Percentiles rank a stretch among this genome's conserved stretches.
phyloP scores from a whole-genome alignment of 23 tunicate species.

The Oikopleura dioica region DNA sequence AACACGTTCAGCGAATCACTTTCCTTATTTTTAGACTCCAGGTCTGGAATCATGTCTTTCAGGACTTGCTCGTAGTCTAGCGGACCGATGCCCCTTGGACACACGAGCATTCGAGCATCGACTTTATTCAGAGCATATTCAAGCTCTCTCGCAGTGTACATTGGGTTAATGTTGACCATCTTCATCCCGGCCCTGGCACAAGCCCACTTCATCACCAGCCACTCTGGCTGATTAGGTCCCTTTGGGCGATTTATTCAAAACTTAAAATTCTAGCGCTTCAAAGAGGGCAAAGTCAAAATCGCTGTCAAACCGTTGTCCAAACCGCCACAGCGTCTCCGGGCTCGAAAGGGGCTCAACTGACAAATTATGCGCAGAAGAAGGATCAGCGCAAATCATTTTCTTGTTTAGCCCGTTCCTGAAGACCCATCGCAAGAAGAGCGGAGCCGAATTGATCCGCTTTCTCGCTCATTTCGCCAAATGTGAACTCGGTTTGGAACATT shows the following conservation, averaged over 20 bases:
- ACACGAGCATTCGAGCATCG: background rate
- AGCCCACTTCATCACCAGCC: constrained; percentile 11
- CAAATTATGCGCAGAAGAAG: no score
- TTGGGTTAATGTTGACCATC: background rate
- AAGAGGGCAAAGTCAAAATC: no score
- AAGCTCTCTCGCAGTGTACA: background rate
- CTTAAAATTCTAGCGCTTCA: background rate
- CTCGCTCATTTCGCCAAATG: constrained; percentile 7
- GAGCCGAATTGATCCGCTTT: no score
- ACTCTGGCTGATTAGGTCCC: constrained; percentile 6
- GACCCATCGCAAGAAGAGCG: no score
- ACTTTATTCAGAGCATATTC: constrained; percentile 9
- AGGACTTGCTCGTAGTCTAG: background rate
- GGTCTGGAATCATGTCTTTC: background rate
- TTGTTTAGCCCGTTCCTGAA: no score
- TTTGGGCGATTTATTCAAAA: no score
- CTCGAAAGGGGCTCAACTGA: background rate
- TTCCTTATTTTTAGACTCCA: background rate
- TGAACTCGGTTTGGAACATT: background rate
- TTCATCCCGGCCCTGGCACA: constrained; percentile 1
- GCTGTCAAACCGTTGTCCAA: background rate
- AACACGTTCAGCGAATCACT: no score
- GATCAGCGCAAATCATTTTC: no score
- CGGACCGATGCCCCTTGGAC: background rate
- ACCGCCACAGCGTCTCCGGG: background rate